phyloP scores from a whole-genome alignment of 2,113 vertebrate species.

The Pseudorhombus dupliciocellatus region DNA sequence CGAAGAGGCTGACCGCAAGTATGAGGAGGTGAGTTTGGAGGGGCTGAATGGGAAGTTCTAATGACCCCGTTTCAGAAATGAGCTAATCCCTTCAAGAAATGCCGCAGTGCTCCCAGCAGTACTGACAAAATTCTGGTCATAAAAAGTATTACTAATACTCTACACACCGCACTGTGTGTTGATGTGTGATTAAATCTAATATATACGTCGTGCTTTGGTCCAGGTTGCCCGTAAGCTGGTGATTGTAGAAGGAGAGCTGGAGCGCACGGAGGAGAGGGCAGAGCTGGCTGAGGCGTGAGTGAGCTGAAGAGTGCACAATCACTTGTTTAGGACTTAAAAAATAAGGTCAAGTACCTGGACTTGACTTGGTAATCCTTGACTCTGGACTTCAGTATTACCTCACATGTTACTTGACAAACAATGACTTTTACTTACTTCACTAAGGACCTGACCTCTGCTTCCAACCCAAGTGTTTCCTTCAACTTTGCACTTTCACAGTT shows the following conservation, averaged over 20 bases:
- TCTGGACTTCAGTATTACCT: too few species aligned
- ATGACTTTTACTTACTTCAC: neutral
- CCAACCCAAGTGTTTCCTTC: neutral
- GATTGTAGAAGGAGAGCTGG: slow-evolving; percentile 85
- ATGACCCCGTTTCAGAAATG: too few species aligned
- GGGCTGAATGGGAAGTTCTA: neutral
- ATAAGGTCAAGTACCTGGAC: too few species aligned
- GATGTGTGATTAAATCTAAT: neutral
- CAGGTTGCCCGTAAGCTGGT: slow-evolving; percentile 98
- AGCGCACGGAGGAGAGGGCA: slow-evolving; percentile 84
- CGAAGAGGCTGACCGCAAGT: slow-evolving; percentile 83
- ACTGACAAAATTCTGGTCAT: neutral
- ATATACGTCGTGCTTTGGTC: neutral
- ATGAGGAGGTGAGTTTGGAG: slow-evolving; percentile 69
- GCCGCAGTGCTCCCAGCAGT: neutral
- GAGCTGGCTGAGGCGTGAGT: slow-evolving; percentile 84
- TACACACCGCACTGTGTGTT: neutral
- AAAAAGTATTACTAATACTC: neutral
- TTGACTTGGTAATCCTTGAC: too few species aligned
- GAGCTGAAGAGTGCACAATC: too few species aligned
- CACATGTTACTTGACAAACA: too few species aligned
- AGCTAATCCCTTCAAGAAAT: too few species aligned
- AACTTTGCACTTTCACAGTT: neutral
- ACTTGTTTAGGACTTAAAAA: too few species aligned
- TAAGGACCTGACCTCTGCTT: neutral